A percentile compares a stretch with the other conserved stretches of the same genome.
phyloP scores from a whole-genome alignment of 2,888 invertebrate species.

The Andrena chrysosceles region DNA sequence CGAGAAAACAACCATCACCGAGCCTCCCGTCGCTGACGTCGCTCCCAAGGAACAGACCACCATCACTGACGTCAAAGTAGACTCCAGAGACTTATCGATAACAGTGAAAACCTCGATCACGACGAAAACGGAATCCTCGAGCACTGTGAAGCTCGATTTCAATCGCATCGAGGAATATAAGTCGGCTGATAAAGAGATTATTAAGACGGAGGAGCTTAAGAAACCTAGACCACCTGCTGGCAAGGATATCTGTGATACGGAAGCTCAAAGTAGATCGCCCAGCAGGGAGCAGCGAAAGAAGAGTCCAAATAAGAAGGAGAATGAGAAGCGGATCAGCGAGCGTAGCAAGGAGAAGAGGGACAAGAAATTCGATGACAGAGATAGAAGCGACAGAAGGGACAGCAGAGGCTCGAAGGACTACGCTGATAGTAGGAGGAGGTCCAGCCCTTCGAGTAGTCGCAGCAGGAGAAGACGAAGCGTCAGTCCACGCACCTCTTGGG shows the following conservation, averaged over 20 bases:
- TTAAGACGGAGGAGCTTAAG: conserved; percentile 44
- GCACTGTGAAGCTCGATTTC: conserved; percentile 18
- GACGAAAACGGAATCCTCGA: conserved; percentile 39
- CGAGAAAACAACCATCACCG: conserved; percentile 2
- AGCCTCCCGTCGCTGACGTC: neutral
- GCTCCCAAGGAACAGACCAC: conserved; percentile 11
- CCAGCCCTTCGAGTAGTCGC: conserved; percentile 72
- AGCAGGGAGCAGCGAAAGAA: conserved; percentile 70
- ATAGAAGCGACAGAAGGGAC: conserved; percentile 56
- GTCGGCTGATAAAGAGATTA: conserved; percentile 19
- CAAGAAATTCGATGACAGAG: conserved; percentile 68
- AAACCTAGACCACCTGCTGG: conserved; percentile 19
- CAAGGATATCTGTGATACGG: conserved; percentile 58
- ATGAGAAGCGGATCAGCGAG: conserved; percentile 73
- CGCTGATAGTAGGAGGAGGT: conserved; percentile 68
- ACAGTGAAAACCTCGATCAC: conserved; percentile 37
- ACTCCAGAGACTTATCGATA: conserved; percentile 44
- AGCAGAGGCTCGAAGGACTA: conserved; percentile 60
- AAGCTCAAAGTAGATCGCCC: conserved; percentile 66
- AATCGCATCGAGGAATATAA: conserved; percentile 48
- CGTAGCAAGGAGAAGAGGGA: conserved; percentile 70
- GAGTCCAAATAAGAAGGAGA: conserved; percentile 75
- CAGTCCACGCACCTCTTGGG: conserved; percentile 76
- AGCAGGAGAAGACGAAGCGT: conserved; percentile 64
- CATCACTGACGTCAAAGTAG: conserved; percentile 39